Base-by-base conservation (phyloP, 2,888 invertebrate genomes). In the Acrobeloides nanus region DNA sequence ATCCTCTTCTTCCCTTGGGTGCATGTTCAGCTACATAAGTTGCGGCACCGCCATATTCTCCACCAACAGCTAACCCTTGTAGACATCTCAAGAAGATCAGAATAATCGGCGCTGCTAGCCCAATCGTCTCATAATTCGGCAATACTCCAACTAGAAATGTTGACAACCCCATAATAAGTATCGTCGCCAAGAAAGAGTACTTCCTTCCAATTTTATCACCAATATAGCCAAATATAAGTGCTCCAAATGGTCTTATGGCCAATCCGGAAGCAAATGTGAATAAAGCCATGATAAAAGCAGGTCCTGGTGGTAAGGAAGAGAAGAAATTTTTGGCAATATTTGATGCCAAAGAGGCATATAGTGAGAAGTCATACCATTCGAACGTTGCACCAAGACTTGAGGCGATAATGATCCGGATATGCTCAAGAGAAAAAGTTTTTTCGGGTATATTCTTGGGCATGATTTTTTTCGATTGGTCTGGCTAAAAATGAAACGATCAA, bases 31-130 rank as follows among this genome's bases (percentile, higher is more conserved):
- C 55, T 23, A 47, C 47, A n/a, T 48, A 56, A 10, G 47, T 50
- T 20, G 55, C 50, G 4, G 55, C 55, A n/a, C 55, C 55, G 21
- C 55, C 54, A 26, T 48, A 50, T 34, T 55, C 50, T 18, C 55
- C 50, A 12, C 50, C 48, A 27, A 47, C 23, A 5, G 50, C 55
- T 18, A 50, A 24, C 12, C 50, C 50, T 26, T 50, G 50, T 4
- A 55, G 12, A 20, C 54, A 21, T 10, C 50, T 53, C 48, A 26
- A 7, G 46, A 25, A 15, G 7, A 55, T 17, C 27, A 50, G 46
- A 8, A 58, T 10, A 17, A 52, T 23, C 53, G 52, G 52, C 12
- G 52, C 52, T 18, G 53, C 43, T 10, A 53, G 10, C 10, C 52
- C 52, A 44, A 58, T 54, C 31, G 24, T 35, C 21, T 15, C 51